phyloP scores from a whole-genome alignment of 2,113 vertebrate genomes.

The Melospiza georgiana region DNA sequence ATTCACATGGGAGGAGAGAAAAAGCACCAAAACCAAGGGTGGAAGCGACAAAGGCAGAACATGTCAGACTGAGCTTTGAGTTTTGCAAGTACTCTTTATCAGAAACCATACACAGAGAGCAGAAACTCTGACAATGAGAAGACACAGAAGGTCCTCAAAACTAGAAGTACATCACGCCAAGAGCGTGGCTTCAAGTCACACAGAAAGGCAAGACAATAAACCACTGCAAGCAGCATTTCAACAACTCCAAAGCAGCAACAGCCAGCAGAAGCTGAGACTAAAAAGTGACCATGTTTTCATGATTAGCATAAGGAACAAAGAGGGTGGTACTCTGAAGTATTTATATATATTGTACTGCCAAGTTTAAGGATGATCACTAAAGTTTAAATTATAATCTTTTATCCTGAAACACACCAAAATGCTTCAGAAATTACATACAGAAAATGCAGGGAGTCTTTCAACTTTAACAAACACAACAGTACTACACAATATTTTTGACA shows the following conservation, averaged over 20 bases:
- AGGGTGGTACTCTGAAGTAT: neutral
- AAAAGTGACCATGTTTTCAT: neutral
- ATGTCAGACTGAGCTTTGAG: neutral
- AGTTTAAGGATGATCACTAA: neutral
- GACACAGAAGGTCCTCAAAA: neutral
- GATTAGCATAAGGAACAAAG: neutral
- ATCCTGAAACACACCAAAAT: neutral
- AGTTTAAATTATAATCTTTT: neutral
- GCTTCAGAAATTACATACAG: neutral
- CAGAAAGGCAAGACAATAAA: neutral
- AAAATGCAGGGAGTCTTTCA: neutral
- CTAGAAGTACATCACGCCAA: neutral
- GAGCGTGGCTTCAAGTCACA: neutral
- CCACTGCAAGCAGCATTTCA: neutral
- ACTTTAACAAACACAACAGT: neutral
- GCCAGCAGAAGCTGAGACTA: neutral
- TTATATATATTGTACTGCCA: neutral
- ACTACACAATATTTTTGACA: neutral
- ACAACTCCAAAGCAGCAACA: neutral
- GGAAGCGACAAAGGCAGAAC: neutral
- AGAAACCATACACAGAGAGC: neutral
- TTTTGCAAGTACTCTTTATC: neutral
- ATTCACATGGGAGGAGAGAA: neutral
- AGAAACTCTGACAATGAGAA: neutral
- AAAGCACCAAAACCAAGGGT: neutral